phyloP scores from a whole-genome alignment of 2,113 vertebrate species.

The Lepisosteus oculatus region DNA sequence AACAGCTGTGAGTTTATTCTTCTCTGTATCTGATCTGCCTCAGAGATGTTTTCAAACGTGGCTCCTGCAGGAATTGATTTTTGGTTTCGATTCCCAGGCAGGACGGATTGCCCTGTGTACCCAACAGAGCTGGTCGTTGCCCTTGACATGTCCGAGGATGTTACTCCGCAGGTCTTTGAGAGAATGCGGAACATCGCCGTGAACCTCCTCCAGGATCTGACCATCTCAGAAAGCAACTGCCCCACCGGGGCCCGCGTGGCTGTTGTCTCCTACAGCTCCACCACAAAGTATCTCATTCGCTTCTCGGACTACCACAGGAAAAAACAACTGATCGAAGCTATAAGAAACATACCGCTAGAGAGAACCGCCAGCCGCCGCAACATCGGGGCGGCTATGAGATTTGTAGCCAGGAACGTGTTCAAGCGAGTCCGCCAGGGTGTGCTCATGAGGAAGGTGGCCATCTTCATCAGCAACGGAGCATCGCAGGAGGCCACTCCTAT shows the following conservation, averaged over 20 bases:
- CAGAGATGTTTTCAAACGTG: no score
- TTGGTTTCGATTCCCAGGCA: slow-evolving; percentile 39
- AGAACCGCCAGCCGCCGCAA: slow-evolving; percentile 56
- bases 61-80: no score
- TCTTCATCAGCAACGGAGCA: slow-evolving; percentile 69
- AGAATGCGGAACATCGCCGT: slow-evolving; percentile 67
- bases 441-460: slow-evolving; percentile 73
- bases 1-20: no score
- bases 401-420: slow-evolving; percentile 76
- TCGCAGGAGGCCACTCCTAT: slow-evolving; percentile 49
- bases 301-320: slow-evolving; percentile 72
- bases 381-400: slow-evolving; percentile 76
- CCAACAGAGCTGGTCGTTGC: slow-evolving; percentile 82
- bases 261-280: slow-evolving; percentile 63
- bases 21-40: no score
- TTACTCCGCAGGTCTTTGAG: slow-evolving; percentile 65
- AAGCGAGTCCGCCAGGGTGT: slow-evolving; percentile 68
- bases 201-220: slow-evolving; percentile 62
- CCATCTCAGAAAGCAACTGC: slow-evolving; percentile 77
- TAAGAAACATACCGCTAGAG: slow-evolving; percentile 63
- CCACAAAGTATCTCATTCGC: slow-evolving; percentile 69
- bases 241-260: slow-evolving; percentile 73
- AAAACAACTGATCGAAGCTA: slow-evolving; percentile 53
- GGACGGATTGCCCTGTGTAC: slow-evolving; percentile 63
- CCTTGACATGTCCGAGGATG: slow-evolving; percentile 75